Evolutionary conservation across 2,888 invertebrate species (phyloP), one percentile per base, ranked within the genome.

Genomic region (Drosophila sordidula): DNA sequence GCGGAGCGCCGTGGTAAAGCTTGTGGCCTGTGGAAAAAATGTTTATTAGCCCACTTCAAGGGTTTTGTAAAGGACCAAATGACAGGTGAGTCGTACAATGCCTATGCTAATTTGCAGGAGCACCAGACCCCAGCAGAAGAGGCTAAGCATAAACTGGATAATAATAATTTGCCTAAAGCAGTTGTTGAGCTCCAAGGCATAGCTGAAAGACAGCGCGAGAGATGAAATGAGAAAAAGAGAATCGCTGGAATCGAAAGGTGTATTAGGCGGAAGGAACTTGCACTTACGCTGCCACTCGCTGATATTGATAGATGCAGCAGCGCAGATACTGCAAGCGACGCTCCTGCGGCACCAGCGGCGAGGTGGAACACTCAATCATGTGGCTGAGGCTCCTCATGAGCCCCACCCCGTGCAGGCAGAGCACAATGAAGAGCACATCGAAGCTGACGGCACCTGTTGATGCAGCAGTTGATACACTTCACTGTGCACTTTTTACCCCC

Each of bases 371-470:
- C 0, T 45, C 49, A 49, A 90, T 67, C 83, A 89, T 85, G 22
- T 70, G 45, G 46, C 58, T 75, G 2, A 91, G 78, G 0, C 89
- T 68, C 26, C 71, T 57, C 16, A 90, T 70, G 4, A 91, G 69
- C 0, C 88, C 90, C 38, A 90, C 84, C 9, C 77, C 64, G 46
- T 91, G 91, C 46, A 82, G 64, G 16, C 87, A 84, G 3, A 91
- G 52, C 3, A 91, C 79, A 50, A 90, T 80, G 51, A 91, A 91
- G 16, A 89, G 59, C 14, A 87, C 87, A 70, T 91, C 91, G 39
- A 91, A 91, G 66, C 87, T 78, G 1, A 89, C 32, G 6, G 90
- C 87, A 61, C 79, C 91, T 91, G 44, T 22, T 18, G 29, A 39
- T 18, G 44, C 11, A 16, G 9, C 12, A 49, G 34, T 42, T 71